Conservation (phyloP, 1,140 invertebrate genomes). For the Gryon sp. region DNA sequence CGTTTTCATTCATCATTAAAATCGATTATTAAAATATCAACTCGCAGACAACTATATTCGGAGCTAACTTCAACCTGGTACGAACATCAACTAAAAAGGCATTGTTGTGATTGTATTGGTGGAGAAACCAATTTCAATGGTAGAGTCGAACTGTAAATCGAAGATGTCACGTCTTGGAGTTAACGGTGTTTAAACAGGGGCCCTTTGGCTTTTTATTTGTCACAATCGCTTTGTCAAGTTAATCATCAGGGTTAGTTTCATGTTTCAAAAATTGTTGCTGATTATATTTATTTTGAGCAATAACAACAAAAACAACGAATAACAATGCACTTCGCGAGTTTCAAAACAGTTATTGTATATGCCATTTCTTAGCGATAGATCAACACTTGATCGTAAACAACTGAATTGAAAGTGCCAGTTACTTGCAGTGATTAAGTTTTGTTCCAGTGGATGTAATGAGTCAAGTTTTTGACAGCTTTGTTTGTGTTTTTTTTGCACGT, state of each 20-base stretch:
- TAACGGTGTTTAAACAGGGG: slow-evolving; percentile 62
- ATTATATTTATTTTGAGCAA: too few species aligned
- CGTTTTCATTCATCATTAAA: not conserved
- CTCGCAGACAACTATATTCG: not conserved
- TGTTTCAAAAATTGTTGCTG: too few species aligned
- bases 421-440: too few species aligned
- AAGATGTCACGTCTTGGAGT: slow-evolving; percentile 66
- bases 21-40: slow-evolving; percentile 28
- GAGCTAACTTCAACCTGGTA: slow-evolving; percentile 30
- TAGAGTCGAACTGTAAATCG: slow-evolving; percentile 61
- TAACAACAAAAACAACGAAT: too few species aligned
- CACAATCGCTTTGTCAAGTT: slow-evolving; percentile 53
- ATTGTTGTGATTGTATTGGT: slow-evolving; percentile 50
- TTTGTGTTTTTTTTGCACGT: too few species aligned
- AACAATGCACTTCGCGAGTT: not conserved
- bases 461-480: slow-evolving; percentile 4
- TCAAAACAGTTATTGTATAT: slow-evolving; percentile 9
- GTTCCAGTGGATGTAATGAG: too few species aligned
- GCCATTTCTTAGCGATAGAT: slow-evolving; percentile 2
- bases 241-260: slow-evolving; percentile 68
- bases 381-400: slow-evolving; percentile 1
- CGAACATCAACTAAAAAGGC: slow-evolving; percentile 19
- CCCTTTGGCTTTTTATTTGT: slow-evolving; percentile 29
- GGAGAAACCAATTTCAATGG: slow-evolving; percentile 42
- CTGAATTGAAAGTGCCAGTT: too few species aligned